Base-by-base conservation (phyloP, 2,888 invertebrate genomes). In the Diplazon laetatorius region DNA sequence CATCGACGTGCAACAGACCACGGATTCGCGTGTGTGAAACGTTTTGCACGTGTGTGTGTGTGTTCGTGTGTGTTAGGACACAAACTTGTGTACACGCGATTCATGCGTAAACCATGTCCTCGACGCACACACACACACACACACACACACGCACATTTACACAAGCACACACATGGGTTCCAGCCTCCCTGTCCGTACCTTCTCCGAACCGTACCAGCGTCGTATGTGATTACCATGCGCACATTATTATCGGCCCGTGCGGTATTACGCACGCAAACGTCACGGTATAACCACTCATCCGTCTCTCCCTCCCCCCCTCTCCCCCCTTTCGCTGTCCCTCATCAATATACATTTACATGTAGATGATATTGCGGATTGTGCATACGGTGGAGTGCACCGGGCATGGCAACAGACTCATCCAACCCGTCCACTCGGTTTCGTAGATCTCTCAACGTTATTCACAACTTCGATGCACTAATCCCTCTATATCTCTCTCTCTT, bases 201-300 rank as follows among this genome's bases (percentile, higher is more conserved):
- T 50, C 66, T 18, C 52, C 35, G 35, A 2, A 5, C 46, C 22
- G 25, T 5, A 30, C 2, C 30, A n/a, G 48, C 35, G 22, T 20
- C 48, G 39, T 50, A 25, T 37, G 37, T 22, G 55, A n/a, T 71
- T 60, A 52, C 35, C 62, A 37, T 42, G 44, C 55, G 74, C 62
- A 55, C 66, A 68, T 78, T 57, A 71, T 71, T 75, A 68, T 68
- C 52, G 66, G 55, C 71, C 60, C 65, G 48, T 62, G 74, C 70
- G 71, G 74, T 71, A 71, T 75, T 78, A 75, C 78, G 71, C 55
- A 48, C 71, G 75, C 75, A 75, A 78, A 78, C 71, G 75, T 75
- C 74, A 78, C 71, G 35, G 78, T 75, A 74, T 55, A 78, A 71
- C 74, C 39, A 71, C 63, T 75, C 72, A 72, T 39, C 72, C 63